Percentiles rank a stretch among this genome's conserved stretches.
Evolutionary conservation across 2,113 vertebrate genomes (phyloP).

Genomic region (Cyprinodon brontotheroides): DNA sequence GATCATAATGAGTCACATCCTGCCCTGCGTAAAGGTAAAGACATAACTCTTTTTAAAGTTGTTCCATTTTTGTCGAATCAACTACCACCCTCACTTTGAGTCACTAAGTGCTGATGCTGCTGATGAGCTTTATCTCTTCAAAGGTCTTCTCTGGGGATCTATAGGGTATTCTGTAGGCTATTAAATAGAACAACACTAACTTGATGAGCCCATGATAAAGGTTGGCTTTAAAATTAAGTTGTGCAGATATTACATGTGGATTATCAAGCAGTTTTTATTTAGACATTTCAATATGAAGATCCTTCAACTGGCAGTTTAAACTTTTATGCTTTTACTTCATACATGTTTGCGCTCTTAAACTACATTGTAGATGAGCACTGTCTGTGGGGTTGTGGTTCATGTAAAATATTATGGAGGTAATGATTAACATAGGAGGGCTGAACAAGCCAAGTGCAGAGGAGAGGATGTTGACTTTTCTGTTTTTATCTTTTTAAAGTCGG

Average conservation of each 20-base stretch:
- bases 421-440: too few relatives aligned
- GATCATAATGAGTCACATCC: constrained; percentile 90
- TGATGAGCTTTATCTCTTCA: constrained; percentile 19
- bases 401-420: too few relatives aligned
- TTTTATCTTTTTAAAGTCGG: too few relatives aligned
- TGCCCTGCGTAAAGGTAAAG: constrained; percentile 91
- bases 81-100: constrained; percentile 8
- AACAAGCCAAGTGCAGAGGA: too few relatives aligned
- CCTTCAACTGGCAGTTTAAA: background rate
- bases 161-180: too few relatives aligned
- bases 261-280: background rate
- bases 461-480: too few relatives aligned
- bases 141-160: constrained; percentile 2
- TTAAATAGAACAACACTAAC: too few relatives aligned
- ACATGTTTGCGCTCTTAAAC: background rate
- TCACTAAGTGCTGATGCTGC: background rate
- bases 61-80: background rate
- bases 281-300: background rate
- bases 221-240: background rate
- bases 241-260: background rate
- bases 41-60: constrained; percentile 4
- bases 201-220: too few relatives aligned
- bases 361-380: too few relatives aligned
- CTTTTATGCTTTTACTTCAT: background rate
- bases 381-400: too few relatives aligned